These are phyloP conservation scores for Omphaloscelis lunosa DNA, from an alignment of 2,888 invertebrate species.

Conservation along the genomic window DNA sequence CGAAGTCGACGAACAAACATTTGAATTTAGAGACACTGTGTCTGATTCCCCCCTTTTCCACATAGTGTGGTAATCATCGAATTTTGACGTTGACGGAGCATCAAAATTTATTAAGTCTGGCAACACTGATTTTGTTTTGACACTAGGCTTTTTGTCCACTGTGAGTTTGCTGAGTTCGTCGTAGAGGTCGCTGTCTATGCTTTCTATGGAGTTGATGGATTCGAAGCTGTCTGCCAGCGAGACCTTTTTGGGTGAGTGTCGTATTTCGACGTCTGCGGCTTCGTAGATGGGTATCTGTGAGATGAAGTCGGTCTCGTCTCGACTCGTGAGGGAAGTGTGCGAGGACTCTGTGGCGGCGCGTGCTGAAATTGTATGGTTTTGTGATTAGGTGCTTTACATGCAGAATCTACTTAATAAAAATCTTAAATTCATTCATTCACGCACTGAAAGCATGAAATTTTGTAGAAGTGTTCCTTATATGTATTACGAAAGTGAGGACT, in stretches of 20 bases:
- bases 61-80: constrained; percentile 85
- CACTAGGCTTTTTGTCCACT: constrained; percentile 76
- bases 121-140: constrained; percentile 79
- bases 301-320: constrained; percentile 80
- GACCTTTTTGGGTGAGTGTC: constrained; percentile 72
- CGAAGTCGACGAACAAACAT: constrained; percentile 69
- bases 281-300: constrained; percentile 87
- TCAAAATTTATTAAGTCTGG: constrained; percentile 87
- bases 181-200: constrained; percentile 83
- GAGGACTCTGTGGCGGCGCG: constrained; percentile 61
- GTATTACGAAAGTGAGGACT: neutral
- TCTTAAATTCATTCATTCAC: neutral
- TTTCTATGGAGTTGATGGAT: constrained; percentile 83
- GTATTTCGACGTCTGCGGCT: constrained; percentile 82
- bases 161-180: constrained; percentile 83
- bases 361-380: constrained; percentile 61
- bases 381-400: constrained; percentile 35
- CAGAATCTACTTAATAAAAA: neutral
- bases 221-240: constrained; percentile 80
- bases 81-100: constrained; percentile 82
- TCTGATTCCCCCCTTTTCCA: constrained; percentile 68
- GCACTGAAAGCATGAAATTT: neutral
- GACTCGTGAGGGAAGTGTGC: constrained; percentile 42
- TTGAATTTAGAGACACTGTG: constrained; percentile 71
- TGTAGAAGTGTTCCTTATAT: too few relatives aligned